These are phyloP conservation scores for Anthopleura xanthogrammica DNA, from an alignment of 92 coral and sea anemone species.

Conservation along the genomic window DNA sequence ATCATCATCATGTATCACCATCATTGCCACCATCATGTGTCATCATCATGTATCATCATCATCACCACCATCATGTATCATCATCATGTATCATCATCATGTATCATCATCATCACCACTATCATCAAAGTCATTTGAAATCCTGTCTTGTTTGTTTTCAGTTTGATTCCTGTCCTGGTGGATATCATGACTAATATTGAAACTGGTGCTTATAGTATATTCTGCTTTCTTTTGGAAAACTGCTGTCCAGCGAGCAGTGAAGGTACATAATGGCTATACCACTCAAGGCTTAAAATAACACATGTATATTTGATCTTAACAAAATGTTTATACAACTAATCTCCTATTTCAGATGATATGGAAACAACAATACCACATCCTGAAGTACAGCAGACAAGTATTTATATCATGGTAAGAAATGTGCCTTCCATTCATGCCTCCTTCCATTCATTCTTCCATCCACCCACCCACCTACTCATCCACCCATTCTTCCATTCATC, in stretches of 20 bases:
- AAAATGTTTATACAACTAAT: not conserved
- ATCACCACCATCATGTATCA: too few relatives aligned
- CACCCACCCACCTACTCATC: too few relatives aligned
- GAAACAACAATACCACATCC: constrained; percentile 44
- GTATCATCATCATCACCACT: too few relatives aligned
- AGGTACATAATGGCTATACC: constrained; percentile 18
- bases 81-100: too few relatives aligned
- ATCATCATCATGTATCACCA: too few relatives aligned
- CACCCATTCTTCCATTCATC: too few relatives aligned
- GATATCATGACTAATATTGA: constrained; percentile 68
- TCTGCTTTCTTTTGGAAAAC: constrained; percentile 63
- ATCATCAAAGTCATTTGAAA: not conserved
- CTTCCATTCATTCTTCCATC: not conserved
- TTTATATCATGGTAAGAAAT: constrained; percentile 56
- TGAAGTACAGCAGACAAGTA: constrained; percentile 64
- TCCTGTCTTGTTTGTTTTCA: constrained; percentile 3
- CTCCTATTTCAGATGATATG: constrained; percentile 26
- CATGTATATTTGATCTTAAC: not conserved
- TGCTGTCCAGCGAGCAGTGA: constrained; percentile 29
- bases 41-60: too few relatives aligned
- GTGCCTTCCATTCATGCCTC: not conserved
- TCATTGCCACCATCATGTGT: too few relatives aligned
- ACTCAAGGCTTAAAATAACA: not conserved
- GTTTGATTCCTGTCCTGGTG: constrained; percentile 75
- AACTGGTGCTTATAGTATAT: constrained; percentile 65